phyloP scores from a whole-genome alignment of 92 coral and sea anemone genomes.

The Heliopora coerulea region DNA sequence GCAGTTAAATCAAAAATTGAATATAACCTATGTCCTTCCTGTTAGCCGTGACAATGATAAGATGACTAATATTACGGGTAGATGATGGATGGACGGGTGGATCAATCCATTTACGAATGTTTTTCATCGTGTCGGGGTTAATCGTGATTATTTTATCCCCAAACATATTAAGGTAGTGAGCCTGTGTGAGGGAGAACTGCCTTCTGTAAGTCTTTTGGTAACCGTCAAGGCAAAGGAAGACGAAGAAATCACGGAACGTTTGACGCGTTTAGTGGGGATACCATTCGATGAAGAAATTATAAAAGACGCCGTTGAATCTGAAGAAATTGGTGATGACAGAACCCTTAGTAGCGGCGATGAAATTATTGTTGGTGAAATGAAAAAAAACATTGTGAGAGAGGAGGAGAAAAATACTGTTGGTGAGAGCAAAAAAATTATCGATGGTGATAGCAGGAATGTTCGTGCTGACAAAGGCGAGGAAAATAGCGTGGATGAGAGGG shows the following conservation, averaged over 20 bases:
- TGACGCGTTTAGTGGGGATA: slow-evolving; percentile 23
- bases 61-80: no score
- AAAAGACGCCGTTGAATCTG: not conserved
- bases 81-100: no score
- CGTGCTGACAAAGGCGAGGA: not conserved
- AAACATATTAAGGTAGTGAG: no score
- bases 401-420: not conserved
- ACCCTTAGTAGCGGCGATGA: not conserved
- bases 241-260: slow-evolving; percentile 29
- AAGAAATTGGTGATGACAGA: not conserved
- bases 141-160: no score
- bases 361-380: not conserved
- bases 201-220: slow-evolving; percentile 49
- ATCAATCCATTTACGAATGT: no score
- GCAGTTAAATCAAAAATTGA: no score
- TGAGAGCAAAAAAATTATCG: not conserved
- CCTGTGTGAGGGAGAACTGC: slow-evolving; percentile 45
- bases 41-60: no score
- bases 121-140: no score
- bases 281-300: slow-evolving; percentile 15
- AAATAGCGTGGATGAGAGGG: not conserved
- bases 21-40: no score
- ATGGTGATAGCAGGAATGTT: not conserved
- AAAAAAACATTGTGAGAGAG: not conserved
- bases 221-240: slow-evolving; percentile 43